Evolutionary conservation across 2,113 vertebrate species (phyloP).

Genomic region (Carlito syrichta): DNA sequence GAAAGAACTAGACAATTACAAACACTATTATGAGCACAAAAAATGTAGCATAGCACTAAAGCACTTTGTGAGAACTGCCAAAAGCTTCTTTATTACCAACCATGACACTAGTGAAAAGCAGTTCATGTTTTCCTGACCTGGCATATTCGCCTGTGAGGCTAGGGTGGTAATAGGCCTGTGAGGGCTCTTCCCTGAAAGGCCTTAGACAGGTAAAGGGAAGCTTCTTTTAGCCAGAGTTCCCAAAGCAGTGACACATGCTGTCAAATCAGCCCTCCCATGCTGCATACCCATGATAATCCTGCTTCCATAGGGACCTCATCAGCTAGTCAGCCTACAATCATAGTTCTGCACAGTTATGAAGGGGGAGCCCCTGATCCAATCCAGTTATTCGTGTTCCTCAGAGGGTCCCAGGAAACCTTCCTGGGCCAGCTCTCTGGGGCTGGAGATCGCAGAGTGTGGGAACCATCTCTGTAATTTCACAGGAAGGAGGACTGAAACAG

Average conservation of each 20-base stretch:
- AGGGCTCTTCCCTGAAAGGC: background rate
- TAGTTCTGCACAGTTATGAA: background rate
- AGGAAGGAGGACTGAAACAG: background rate
- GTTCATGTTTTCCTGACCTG: background rate
- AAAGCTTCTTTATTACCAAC: constrained; percentile 11
- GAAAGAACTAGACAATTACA: constrained; percentile 46
- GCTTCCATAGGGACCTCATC: background rate
- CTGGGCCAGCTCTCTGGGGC: background rate
- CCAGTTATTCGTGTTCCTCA: background rate
- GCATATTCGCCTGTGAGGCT: background rate
- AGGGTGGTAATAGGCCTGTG: background rate
- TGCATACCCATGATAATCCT: background rate
- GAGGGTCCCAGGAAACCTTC: background rate
- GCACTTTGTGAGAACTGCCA: constrained; percentile 39
- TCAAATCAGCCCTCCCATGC: background rate
- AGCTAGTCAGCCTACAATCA: background rate
- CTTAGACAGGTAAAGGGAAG: background rate
- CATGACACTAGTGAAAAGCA: background rate
- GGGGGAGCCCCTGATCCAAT: background rate
- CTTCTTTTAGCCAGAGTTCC: background rate
- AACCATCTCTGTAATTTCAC: background rate
- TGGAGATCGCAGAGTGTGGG: background rate
- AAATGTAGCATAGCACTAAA: constrained; percentile 2
- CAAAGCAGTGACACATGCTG: background rate
- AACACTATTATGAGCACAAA: background rate